phyloP scores from a whole-genome alignment of 1,140 invertebrate genomes.

The Drosophila fuyamai region DNA sequence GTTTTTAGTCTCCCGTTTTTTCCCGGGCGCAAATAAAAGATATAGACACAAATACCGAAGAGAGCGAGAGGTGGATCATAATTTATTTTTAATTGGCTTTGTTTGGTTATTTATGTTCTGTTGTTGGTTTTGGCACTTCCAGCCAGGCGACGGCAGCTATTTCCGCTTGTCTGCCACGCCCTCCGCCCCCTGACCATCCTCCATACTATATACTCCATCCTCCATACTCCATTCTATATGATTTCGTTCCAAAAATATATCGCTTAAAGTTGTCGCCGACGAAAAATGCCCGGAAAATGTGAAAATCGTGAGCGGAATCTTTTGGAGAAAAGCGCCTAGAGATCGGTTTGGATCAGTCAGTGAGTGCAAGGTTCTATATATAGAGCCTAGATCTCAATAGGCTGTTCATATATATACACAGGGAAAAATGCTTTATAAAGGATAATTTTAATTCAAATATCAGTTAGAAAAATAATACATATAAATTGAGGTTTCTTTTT shows the following conservation, averaged over 20 bases:
- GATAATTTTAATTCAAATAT: too few species aligned
- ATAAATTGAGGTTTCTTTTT: too few species aligned
- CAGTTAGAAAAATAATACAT: too few species aligned
- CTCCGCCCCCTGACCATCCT: background rate
- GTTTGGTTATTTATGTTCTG: constrained; percentile 59
- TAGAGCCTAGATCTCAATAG: constrained; percentile 8
- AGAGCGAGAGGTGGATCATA: constrained; percentile 63
- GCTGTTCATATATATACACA: constrained; percentile 9
- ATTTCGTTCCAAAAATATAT: constrained; percentile 54
- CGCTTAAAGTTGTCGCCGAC: constrained; percentile 39
- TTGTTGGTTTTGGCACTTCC: constrained; percentile 62
- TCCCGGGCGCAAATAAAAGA: background rate
- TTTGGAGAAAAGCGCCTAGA: constrained; percentile 37
- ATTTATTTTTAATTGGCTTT: constrained; percentile 79
- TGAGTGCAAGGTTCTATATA: constrained; percentile 22
- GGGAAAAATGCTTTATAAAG: background rate
- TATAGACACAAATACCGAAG: constrained; percentile 9
- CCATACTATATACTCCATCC: background rate
- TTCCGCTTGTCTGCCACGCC: constrained; percentile 48
- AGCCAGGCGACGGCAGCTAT: constrained; percentile 50
- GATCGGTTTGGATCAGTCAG: constrained; percentile 8
- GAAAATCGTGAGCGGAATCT: constrained; percentile 34
- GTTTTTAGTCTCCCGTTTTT: background rate
- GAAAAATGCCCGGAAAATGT: constrained; percentile 60
- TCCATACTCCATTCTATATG: constrained; percentile 9